Percentiles rank a stretch among this genome's conserved stretches.
Conservation (phyloP, 2,113 vertebrate species). For the Takifugu flavidus region DNA sequence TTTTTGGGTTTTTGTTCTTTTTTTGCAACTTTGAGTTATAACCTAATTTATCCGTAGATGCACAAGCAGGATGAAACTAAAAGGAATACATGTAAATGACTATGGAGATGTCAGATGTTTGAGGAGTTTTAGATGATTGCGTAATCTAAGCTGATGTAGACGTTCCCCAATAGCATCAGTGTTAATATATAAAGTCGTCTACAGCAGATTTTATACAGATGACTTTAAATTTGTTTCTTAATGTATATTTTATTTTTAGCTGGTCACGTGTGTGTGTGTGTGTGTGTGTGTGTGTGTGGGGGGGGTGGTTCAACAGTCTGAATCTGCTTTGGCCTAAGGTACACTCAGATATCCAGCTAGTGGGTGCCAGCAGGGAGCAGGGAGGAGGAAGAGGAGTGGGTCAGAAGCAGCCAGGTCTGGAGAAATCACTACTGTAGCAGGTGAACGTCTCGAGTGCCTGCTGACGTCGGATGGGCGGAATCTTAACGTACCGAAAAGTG, state of each 20-base stretch:
- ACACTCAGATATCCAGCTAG: slow-evolving; percentile 62
- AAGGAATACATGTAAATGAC: slow-evolving; percentile 39
- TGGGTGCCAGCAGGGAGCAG: slow-evolving; percentile 28
- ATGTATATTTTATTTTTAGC: slow-evolving; percentile 47
- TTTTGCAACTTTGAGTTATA: slow-evolving; percentile 26
- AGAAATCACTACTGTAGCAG: slow-evolving; percentile 54
- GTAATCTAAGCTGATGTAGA: slow-evolving; percentile 44
- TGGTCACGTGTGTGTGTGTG: slow-evolving; percentile 2
- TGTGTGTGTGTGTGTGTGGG: slow-evolving; percentile 14
- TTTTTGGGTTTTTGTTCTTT: slow-evolving; percentile 1
- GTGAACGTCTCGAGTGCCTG: slow-evolving; percentile 55
- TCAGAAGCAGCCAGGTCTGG: slow-evolving; percentile 25
- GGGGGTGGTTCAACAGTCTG: slow-evolving; percentile 44
- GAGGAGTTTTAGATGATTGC: slow-evolving; percentile 44
- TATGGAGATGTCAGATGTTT: slow-evolving; percentile 34
- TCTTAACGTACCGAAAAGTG: slow-evolving; percentile 61
- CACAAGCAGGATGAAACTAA: slow-evolving; percentile 63
- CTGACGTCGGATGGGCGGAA: slow-evolving; percentile 17
- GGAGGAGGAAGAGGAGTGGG: slow-evolving; percentile 16
- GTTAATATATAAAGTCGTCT: slow-evolving; percentile 47
- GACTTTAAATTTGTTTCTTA: slow-evolving; percentile 34
- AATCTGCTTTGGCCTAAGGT: slow-evolving; percentile 67
- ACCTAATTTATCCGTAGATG: slow-evolving; percentile 66
- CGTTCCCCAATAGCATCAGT: slow-evolving; percentile 13
- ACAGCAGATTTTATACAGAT: slow-evolving; percentile 44